Conservation (phyloP, 35 echinoderm and acorn worm genomes). For the Ophioderma brevispina region DNA sequence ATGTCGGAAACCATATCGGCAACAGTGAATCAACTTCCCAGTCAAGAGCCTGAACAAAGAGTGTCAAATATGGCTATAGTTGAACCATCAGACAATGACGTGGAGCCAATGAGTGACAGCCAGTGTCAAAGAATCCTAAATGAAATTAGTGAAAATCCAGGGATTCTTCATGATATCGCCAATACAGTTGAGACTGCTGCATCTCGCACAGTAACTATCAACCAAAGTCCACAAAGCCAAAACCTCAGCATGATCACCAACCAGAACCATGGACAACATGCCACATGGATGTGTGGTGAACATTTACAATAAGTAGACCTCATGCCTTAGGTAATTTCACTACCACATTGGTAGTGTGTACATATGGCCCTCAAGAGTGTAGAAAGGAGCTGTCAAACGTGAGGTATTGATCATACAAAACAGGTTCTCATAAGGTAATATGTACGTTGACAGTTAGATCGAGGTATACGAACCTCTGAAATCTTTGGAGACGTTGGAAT, state of each 20-base stretch:
- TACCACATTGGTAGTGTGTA: background rate
- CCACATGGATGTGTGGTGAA: background rate
- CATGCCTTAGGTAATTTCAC: background rate
- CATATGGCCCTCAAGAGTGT: too few relatives aligned
- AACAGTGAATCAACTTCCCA: background rate
- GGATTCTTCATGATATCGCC: background rate
- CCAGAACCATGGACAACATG: background rate
- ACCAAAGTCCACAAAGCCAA: background rate
- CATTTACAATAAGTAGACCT: background rate
- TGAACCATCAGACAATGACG: background rate
- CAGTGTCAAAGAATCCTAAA: background rate
- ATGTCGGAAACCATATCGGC: slow-evolving; percentile 48
- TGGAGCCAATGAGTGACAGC: background rate
- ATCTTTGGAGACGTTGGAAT: too few relatives aligned
- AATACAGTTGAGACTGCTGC: too few relatives aligned
- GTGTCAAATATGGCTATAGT: too few relatives aligned
- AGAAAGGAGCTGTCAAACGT: too few relatives aligned
- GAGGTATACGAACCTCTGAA: too few relatives aligned
- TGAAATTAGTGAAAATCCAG: background rate
- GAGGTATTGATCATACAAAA: too few relatives aligned
- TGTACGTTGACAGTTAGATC: too few relatives aligned
- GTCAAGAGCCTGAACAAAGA: background rate
- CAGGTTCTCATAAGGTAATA: too few relatives aligned
- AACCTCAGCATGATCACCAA: background rate
- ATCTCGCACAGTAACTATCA: background rate